Evolutionary conservation across 2,113 vertebrate species (phyloP).

Genomic region (Ailuropoda melanoleuca): DNA sequence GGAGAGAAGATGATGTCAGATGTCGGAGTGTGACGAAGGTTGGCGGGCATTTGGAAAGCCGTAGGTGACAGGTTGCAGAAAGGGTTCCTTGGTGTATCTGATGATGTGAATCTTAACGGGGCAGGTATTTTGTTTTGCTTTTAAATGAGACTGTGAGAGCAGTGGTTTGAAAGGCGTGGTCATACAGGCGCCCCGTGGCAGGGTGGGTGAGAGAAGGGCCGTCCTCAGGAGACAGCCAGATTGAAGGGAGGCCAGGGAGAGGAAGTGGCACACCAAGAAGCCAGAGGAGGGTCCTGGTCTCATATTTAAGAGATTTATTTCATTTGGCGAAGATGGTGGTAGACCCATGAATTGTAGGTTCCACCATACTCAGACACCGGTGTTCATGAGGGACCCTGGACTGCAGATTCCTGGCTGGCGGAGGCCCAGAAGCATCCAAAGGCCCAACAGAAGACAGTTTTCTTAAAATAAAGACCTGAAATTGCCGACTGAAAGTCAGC

Average conservation of each 20-base stretch:
- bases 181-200: too few relatives aligned
- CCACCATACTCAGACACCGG: neutral
- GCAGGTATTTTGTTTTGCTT: neutral
- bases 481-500: neutral
- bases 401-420: neutral
- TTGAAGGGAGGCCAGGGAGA: neutral
- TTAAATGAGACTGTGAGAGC: neutral
- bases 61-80: rapidly evolving
- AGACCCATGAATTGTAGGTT: rapidly evolving
- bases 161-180: neutral
- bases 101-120: neutral
- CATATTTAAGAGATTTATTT: neutral
- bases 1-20: neutral
- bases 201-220: neutral
- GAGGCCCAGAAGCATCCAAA: neutral
- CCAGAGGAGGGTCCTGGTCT: neutral
- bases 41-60: neutral
- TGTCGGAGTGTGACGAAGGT: neutral
- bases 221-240: neutral
- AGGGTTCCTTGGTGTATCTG: rapidly evolving
- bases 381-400: rapidly evolving
- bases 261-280: rapidly evolving
- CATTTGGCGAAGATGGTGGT: rapidly evolving
- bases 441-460: neutral
- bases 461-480: neutral